Percentiles rank a stretch among this genome's conserved stretches.
These are phyloP conservation scores for Xylocopa sonorina DNA, from an alignment of 1,140 invertebrate genomes.

Conservation along the genomic window DNA sequence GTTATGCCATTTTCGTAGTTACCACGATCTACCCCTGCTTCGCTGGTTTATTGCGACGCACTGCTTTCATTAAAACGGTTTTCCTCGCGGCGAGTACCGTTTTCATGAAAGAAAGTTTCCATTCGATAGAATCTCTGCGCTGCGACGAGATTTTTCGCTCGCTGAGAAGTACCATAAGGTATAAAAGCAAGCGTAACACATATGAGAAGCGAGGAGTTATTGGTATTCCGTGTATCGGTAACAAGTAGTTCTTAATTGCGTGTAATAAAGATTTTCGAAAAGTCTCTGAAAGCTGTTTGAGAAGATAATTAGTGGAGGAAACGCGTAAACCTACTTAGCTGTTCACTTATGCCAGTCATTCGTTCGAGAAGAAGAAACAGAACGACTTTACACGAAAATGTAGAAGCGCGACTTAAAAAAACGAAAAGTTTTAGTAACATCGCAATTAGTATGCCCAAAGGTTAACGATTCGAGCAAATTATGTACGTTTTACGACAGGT, in stretches of 20 bases:
- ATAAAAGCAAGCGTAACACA: too few relatives aligned
- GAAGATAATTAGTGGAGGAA: too few relatives aligned
- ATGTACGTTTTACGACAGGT: too few relatives aligned
- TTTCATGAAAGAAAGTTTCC: constrained; percentile 45
- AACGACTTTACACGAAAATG: neutral
- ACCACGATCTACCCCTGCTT: constrained; percentile 12
- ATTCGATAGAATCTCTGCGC: neutral
- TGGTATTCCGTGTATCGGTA: neutral
- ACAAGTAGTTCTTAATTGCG: too few relatives aligned
- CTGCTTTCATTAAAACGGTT: constrained; percentile 48
- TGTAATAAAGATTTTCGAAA: too few relatives aligned
- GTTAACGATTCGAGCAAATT: neutral
- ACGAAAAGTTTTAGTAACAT: neutral
- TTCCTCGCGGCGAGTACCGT: constrained; percentile 33
- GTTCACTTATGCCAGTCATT: too few relatives aligned
- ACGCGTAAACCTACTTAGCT: too few relatives aligned
- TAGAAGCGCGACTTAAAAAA: neutral
- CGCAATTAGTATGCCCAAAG: neutral
- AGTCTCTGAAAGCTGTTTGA: too few relatives aligned
- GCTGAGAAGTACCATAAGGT: neutral
- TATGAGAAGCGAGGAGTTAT: too few relatives aligned
- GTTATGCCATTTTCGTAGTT: constrained; percentile 25
- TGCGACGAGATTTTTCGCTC: neutral
- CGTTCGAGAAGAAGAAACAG: too few relatives aligned
- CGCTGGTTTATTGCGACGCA: constrained; percentile 11